Evolutionary conservation across 1,140 invertebrate genomes (phyloP).

Genomic region (Lordiphosa collinella): DNA sequence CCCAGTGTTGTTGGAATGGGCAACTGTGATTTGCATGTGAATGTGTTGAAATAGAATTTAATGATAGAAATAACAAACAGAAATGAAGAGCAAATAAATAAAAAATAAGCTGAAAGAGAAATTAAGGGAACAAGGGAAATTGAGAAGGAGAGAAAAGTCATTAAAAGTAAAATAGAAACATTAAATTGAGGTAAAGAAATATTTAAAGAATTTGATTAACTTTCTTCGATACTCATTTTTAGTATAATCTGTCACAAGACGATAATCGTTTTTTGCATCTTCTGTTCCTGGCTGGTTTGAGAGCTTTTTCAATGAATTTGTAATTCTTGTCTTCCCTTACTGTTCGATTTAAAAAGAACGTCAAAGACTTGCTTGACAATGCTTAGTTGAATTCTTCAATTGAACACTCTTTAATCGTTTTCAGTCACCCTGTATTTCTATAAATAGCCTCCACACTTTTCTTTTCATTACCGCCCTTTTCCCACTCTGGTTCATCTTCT

Average conservation of each 20-base stretch:
- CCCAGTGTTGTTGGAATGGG: background rate
- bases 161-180: background rate
- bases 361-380: background rate
- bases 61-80: conserved; percentile 51
- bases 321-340: no score
- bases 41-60: conserved; percentile 72
- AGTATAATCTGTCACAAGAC: no score
- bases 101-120: conserved; percentile 38
- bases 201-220: background rate
- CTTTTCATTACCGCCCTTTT: background rate
- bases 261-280: no score
- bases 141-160: background rate
- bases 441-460: background rate
- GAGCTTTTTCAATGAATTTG: no score
- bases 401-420: no score
- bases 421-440: background rate
- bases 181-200: background rate
- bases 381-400: background rate
- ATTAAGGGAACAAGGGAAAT: conserved; percentile 18
- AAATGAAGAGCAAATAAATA: conserved; percentile 66
- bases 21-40: conserved; percentile 64
- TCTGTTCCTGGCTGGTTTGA: no score
- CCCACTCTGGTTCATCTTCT: conserved; percentile 9
- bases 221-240: no score
- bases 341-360: no score